A percentile compares a stretch with the other conserved stretches of the same genome.
Evolutionary conservation across 2,797 vertebrate genomes (phyloP).

Genomic region (Schizopygopsis pylzovi): DNA sequence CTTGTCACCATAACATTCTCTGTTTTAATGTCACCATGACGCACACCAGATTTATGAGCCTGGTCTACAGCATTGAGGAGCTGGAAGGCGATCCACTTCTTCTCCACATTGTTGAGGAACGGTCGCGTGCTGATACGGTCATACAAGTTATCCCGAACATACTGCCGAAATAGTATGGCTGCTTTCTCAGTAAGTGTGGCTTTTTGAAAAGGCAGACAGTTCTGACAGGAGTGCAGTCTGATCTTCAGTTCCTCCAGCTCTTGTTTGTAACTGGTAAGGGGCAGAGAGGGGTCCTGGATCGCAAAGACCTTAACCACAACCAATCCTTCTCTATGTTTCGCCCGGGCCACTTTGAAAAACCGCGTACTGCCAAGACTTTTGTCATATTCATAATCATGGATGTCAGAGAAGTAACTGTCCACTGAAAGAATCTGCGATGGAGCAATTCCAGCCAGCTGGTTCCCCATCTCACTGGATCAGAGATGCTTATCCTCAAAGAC

Average conservation of each 20-base stretch:
- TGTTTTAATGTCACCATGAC: conserved; percentile 97
- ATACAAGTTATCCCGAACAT: conserved; percentile 95
- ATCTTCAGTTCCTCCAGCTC: conserved; percentile 98
- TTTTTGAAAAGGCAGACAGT: conserved; percentile 96
- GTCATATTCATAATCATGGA: conserved; percentile 95
- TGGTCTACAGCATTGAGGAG: conserved; percentile 94
- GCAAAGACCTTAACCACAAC: conserved; percentile 98
- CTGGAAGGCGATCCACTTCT: conserved; percentile 98
- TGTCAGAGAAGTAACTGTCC: conserved; percentile 98
- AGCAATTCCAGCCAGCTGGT: conserved; percentile 96
- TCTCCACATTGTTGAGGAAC: conserved; percentile 94
- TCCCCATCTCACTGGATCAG: conserved; percentile 83
- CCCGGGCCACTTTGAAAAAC: conserved; percentile 97
- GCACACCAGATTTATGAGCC: conserved; percentile 92
- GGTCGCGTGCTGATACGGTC: conserved; percentile 96
- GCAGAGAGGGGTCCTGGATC: conserved; percentile 94
- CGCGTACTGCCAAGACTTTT: conserved; percentile 96
- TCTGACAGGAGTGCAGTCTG: conserved; percentile 90
- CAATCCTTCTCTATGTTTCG: conserved; percentile 93
- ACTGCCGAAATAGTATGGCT: conserved; percentile 93
- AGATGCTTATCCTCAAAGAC: neutral
- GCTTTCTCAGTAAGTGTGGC: conserved; percentile 91
- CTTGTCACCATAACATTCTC: conserved; percentile 99
- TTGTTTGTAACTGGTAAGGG: conserved; percentile 93
- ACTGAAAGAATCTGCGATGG: conserved; percentile 98